These are phyloP conservation scores for Autographa pulchrina DNA, from an alignment of 2,888 invertebrate genomes.

Conservation along the genomic window DNA sequence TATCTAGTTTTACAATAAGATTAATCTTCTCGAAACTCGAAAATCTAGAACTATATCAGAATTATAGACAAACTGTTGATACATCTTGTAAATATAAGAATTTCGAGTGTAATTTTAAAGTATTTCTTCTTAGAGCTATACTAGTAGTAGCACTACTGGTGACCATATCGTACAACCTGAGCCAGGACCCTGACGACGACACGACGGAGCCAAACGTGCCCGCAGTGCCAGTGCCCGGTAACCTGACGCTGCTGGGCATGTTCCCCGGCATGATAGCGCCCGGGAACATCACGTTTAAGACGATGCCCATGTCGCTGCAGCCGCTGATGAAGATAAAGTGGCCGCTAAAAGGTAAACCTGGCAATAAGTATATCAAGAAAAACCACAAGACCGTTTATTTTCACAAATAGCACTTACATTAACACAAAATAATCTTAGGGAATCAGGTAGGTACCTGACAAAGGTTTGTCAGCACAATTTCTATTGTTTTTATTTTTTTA, in stretches of 20 bases:
- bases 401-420: too few species aligned
- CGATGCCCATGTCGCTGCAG: conserved; percentile 58
- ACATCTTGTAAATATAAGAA: too few species aligned
- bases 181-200: conserved; percentile 60
- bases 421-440: too few species aligned
- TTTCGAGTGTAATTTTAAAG: too few species aligned
- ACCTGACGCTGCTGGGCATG: conserved; percentile 46
- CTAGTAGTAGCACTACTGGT: conserved; percentile 87
- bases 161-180: conserved; percentile 87
- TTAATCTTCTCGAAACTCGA: too few species aligned
- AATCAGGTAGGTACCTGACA: too few species aligned
- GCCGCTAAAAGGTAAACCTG: conserved; percentile 81
- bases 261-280: conserved; percentile 32
- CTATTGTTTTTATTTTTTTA: too few species aligned
- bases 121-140: conserved; percentile 76
- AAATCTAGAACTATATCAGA: too few species aligned
- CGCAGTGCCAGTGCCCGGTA: conserved; percentile 27
- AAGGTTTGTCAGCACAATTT: too few species aligned
- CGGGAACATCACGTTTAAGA: conserved; percentile 47
- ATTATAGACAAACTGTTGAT: too few species aligned
- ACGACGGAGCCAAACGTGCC: conserved; percentile 41
- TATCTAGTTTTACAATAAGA: too few species aligned
- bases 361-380: background rate
- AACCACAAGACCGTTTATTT: too few species aligned
- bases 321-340: conserved; percentile 77